Conservation (phyloP, 2,797 vertebrate species). For the Melanotaenia boesemani region DNA sequence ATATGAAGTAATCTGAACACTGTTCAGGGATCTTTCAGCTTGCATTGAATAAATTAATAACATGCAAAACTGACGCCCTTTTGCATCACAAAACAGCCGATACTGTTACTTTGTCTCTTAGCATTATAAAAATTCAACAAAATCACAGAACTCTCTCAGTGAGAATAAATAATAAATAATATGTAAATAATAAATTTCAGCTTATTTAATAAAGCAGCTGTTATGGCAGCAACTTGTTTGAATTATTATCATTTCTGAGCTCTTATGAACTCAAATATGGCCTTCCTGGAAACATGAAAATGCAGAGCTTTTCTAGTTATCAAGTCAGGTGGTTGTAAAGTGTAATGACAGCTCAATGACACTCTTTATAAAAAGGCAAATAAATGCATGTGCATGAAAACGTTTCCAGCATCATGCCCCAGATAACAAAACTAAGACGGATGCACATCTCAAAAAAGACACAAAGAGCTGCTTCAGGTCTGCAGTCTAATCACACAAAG, state of each 20-base stretch:
- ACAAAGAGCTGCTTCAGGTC: slow-evolving; percentile 35
- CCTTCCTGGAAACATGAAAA: not conserved
- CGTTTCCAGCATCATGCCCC: slow-evolving; percentile 31
- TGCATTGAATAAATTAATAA: slow-evolving; percentile 22
- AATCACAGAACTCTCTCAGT: not conserved
- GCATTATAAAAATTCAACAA: not conserved
- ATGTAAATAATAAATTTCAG: slow-evolving; percentile 24
- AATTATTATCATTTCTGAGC: slow-evolving; percentile 7
- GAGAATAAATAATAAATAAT: slow-evolving; percentile 1
- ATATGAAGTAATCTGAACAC: slow-evolving; percentile 10
- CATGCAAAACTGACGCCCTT: not conserved
- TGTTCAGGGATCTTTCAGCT: slow-evolving; percentile 14
- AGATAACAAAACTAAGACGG: slow-evolving; percentile 30
- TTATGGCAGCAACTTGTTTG: slow-evolving; percentile 11
- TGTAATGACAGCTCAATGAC: slow-evolving; percentile 47
- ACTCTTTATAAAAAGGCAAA: slow-evolving; percentile 26
- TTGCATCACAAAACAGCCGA: not conserved
- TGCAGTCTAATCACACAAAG: slow-evolving; percentile 29
- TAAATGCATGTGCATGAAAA: slow-evolving; percentile 22
- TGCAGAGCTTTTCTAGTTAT: not conserved
- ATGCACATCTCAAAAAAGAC: slow-evolving; percentile 39
- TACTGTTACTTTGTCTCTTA: not conserved
- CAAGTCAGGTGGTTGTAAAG: slow-evolving; percentile 34
- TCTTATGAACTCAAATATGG: not conserved
- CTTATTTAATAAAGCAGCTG: not conserved